Base-by-base conservation (phyloP, 2,113 vertebrate species). In the Vidua macroura region DNA sequence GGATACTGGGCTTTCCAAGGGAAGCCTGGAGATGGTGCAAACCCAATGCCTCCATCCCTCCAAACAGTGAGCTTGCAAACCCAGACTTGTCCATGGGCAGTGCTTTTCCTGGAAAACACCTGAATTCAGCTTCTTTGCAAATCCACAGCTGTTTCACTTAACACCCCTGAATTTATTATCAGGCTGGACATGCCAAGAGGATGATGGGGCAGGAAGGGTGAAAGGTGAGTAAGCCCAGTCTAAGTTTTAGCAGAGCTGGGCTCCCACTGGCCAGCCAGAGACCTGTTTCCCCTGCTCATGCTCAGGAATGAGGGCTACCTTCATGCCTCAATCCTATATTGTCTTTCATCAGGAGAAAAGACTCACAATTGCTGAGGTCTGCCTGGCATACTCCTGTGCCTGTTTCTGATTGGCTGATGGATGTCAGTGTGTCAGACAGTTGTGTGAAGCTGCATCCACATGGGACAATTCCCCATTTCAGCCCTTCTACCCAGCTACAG, bases 391-490 rank as follows among this genome's bases (percentile, higher is more conserved):
- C 7, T 75, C 48, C 43, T n/a, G 76, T 44, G 76, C 28, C 28
- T 2, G 1, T 23, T 74, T 35, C 53, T 4, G 8, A 37, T 13
- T 55, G 60, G 25, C 43, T 70, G 81, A 49, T 31, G 28, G 35
- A 73, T 1, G 1, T 15, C 48, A 44, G 0, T 1, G 1, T 52
- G 33, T 10, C 60, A 52, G 52, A 4, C 20, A 17, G 13, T 4
- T 79, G 44, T 11, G 13, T 37, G 63, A 90, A 63, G 33, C 30
- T 22, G 3, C 2, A 11, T 44, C 18, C 37, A 49, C 37, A 27
- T 49, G 64, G 30, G n/a, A 75, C 21, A 89, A 68, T 31, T 25
- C 9, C 12, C 21, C 8, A 17, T 58, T 66, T 85, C 51, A 80
- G 35, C 23, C 79, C 41, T 55, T 53, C 28, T 30, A 52, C 23